These are phyloP conservation scores for Cynaeus angustus DNA, from an alignment of 2,888 invertebrate genomes.

Conservation along the genomic window DNA sequence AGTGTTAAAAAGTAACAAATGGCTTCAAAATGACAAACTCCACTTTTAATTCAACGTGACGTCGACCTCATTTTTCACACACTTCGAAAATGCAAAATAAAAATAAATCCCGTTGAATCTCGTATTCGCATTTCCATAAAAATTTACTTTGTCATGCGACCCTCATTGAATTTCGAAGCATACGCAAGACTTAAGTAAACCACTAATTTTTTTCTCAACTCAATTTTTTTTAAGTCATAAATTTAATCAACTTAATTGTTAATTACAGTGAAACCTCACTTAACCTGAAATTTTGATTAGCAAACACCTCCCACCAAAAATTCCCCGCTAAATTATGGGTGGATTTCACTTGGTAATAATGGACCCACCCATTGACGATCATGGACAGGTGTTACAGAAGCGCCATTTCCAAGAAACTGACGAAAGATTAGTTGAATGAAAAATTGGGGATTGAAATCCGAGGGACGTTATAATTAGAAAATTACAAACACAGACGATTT, in stretches of 20 bases:
- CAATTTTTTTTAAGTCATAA: conserved; percentile 9
- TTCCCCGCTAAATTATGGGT: conserved; percentile 32
- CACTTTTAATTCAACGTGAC: conserved; percentile 32
- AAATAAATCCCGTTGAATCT: neutral
- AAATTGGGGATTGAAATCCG: too few relatives aligned
- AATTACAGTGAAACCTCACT: conserved; percentile 40
- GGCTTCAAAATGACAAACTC: conserved; percentile 20
- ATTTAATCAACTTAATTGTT: conserved; percentile 34
- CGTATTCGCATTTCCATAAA: neutral
- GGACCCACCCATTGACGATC: conserved; percentile 30
- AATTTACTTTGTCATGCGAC: neutral
- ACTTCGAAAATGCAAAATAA: conserved; percentile 9
- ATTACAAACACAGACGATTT: neutral
- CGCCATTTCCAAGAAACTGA: conserved; percentile 25
- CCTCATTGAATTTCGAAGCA: too few relatives aligned
- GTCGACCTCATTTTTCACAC: conserved; percentile 17
- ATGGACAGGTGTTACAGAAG: conserved; percentile 33
- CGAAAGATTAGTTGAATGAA: too few relatives aligned
- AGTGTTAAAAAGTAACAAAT: conserved; percentile 26
- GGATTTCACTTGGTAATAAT: conserved; percentile 27
- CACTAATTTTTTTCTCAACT: neutral
- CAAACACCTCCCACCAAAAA: conserved; percentile 28
- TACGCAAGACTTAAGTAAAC: conserved; percentile 9
- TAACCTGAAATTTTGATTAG: conserved; percentile 36
- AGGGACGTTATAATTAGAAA: neutral